Percentiles rank a stretch among this genome's conserved stretches.
Evolutionary conservation across 2,113 vertebrate genomes (phyloP).

Genomic region (Chloroceryle aenea): DNA sequence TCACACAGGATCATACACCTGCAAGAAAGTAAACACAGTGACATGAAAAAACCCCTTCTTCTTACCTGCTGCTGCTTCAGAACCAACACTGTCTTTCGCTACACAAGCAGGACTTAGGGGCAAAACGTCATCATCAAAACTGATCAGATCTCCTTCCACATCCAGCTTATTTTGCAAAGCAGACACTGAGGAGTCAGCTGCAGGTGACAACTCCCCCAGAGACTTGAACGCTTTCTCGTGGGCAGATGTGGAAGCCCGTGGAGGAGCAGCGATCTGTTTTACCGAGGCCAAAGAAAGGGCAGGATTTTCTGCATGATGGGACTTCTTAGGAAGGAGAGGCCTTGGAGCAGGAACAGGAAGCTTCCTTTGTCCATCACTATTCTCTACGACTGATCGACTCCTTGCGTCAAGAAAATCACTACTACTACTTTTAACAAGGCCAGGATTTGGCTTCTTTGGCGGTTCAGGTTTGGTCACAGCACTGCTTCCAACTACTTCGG

Average conservation of each 20-base stretch:
- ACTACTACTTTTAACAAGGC: slow-evolving; percentile 68
- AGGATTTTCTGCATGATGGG: slow-evolving; percentile 61
- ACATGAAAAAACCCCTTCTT: neutral
- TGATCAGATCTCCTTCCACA: slow-evolving; percentile 80
- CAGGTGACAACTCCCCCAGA: slow-evolving; percentile 65
- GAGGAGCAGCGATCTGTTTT: slow-evolving; percentile 56
- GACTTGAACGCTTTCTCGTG: slow-evolving; percentile 70
- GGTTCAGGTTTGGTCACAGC: slow-evolving; percentile 79
- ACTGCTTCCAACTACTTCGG: slow-evolving; percentile 36
- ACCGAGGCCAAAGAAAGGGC: slow-evolving; percentile 14
- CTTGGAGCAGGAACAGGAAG: slow-evolving; percentile 74
- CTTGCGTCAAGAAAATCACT: slow-evolving; percentile 65
- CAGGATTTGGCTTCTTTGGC: slow-evolving; percentile 82
- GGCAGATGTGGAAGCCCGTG: slow-evolving; percentile 66
- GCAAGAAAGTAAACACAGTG: neutral
- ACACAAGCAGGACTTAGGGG: slow-evolving; percentile 26
- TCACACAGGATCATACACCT: neutral
- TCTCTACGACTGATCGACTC: slow-evolving; percentile 15
- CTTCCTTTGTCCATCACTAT: slow-evolving; percentile 14
- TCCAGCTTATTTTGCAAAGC: slow-evolving; percentile 48
- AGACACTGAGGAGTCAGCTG: neutral
- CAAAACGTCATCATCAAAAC: slow-evolving; percentile 82
- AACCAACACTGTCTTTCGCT: slow-evolving; percentile 48
- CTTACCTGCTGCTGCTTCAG: slow-evolving; percentile 77
- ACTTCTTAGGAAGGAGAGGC: slow-evolving; percentile 80